Base-by-base conservation (phyloP, 2,797 vertebrate genomes). In the Rhyacichthys aspro region DNA sequence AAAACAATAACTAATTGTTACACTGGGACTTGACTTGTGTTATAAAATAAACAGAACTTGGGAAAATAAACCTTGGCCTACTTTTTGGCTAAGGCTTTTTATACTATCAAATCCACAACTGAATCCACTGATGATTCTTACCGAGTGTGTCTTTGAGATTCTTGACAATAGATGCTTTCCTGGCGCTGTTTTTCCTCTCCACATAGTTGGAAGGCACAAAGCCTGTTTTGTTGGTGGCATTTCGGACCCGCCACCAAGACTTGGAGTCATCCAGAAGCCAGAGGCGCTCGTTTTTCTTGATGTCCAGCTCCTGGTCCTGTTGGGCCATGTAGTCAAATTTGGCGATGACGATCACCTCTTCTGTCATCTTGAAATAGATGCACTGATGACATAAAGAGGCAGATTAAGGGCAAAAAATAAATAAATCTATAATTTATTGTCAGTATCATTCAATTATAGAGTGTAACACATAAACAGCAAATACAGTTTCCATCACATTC, bases 261-360 rank as follows among this genome's bases (percentile, higher is more conserved):
- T 96, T 96, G 34, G 95, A 96, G 88, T 96, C 95, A 9, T 96
- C 95, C 23, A 96, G 85, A 28, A 96, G 93, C 93, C 94, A 95
- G 32, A 96, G 92, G 15, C 94, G 92, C 85, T 96, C 95, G n/a
- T 96, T 96, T 84, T 96, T 96, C 88, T 95, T 96, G 69, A 96
- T 96, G 87, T 96, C 94, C 81, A 96, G 87, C 86, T 96, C 95
- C 91, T 96, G 95, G 84, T 96, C 95, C 90, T 96, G 95, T 87
- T 96, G 95, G 66, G 95, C 95, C 88, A 94, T 93, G 86, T 96
- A 96, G 86, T 96, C 95, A 78, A 96, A 96, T 87, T 96, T 96
- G 89, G 95, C 95, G 67, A 96, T 93, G 76, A 96, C 94, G 72
- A 96, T 94, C 85, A 95, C 94, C 91, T 96, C 95, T 90, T 96